A percentile compares a stretch with the other conserved stretches of the same genome.
Conservation (phyloP, 2,888 invertebrate genomes). For the Micropterix aruncella region DNA sequence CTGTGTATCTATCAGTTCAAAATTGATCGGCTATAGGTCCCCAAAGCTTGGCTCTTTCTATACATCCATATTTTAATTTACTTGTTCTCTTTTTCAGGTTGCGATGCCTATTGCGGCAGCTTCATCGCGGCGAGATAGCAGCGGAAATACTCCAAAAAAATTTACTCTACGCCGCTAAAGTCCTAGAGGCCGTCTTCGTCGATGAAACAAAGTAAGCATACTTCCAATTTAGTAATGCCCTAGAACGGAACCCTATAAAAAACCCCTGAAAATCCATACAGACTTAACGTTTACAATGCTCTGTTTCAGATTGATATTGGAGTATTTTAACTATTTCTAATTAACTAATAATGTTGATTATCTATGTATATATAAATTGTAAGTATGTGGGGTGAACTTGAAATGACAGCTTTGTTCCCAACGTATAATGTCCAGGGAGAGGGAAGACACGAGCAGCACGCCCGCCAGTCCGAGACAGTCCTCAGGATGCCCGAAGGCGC, state of each 20-base stretch:
- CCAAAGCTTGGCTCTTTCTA: too few species aligned
- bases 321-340: too few species aligned
- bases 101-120: slow-evolving; percentile 77
- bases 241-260: too few species aligned
- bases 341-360: too few species aligned
- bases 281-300: too few species aligned
- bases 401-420: background rate
- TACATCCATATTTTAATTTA: too few species aligned
- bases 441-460: slow-evolving; percentile 22
- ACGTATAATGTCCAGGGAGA: slow-evolving; percentile 16
- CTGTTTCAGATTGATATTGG: too few species aligned
- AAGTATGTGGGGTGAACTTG: too few species aligned
- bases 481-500: slow-evolving; percentile 18
- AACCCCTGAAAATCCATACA: too few species aligned
- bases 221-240: slow-evolving; percentile 6
- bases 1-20: too few species aligned
- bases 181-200: slow-evolving; percentile 84
- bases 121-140: slow-evolving; percentile 77
- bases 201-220: slow-evolving; percentile 84
- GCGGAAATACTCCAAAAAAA: slow-evolving; percentile 84
- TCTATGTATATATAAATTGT: too few species aligned
- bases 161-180: slow-evolving; percentile 84
- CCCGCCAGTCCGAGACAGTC: slow-evolving; percentile 26
- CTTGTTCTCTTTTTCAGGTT: slow-evolving; percentile 60
- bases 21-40: too few species aligned